phyloP scores from a whole-genome alignment of 2,888 invertebrate genomes.

The Troides aeacus region DNA sequence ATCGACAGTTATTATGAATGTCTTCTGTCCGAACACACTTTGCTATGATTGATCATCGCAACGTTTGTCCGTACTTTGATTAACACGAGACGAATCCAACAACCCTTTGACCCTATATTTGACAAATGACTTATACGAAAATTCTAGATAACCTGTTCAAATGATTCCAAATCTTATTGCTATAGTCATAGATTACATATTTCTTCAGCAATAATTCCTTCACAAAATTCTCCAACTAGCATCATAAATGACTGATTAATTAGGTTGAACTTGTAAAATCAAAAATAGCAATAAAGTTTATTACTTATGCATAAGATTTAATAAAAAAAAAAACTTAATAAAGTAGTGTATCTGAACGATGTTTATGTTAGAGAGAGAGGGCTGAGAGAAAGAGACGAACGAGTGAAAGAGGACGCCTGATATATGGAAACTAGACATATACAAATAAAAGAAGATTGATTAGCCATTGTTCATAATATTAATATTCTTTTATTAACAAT shows the following conservation, averaged over 20 bases:
- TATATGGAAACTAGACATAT: too few species aligned
- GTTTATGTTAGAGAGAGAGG: too few species aligned
- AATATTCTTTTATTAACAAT: too few species aligned
- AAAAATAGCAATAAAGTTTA: too few species aligned
- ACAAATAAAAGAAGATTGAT: too few species aligned
- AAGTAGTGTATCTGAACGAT: too few species aligned
- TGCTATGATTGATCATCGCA: slow-evolving; percentile 58
- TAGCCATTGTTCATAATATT: too few species aligned
- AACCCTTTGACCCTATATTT: slow-evolving; percentile 60
- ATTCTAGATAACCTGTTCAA: slow-evolving; percentile 33
- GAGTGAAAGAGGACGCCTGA: too few species aligned
- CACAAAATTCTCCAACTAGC: not conserved
- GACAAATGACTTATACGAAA: slow-evolving; percentile 63
- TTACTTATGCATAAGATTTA: too few species aligned
- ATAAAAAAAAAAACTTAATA: too few species aligned
- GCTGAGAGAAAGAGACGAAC: too few species aligned
- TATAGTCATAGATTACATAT: not conserved
- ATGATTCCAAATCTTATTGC: not conserved
- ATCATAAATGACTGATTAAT: not conserved
- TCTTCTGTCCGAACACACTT: slow-evolving; percentile 2
- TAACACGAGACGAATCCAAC: slow-evolving; percentile 59
- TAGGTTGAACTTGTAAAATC: not conserved
- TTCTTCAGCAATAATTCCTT: not conserved
- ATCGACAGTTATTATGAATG: slow-evolving; percentile 9
- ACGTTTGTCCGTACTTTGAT: slow-evolving; percentile 58